Evolutionary conservation across 1,140 invertebrate species (phyloP).

Genomic region (Drosophila pectinifera): DNA sequence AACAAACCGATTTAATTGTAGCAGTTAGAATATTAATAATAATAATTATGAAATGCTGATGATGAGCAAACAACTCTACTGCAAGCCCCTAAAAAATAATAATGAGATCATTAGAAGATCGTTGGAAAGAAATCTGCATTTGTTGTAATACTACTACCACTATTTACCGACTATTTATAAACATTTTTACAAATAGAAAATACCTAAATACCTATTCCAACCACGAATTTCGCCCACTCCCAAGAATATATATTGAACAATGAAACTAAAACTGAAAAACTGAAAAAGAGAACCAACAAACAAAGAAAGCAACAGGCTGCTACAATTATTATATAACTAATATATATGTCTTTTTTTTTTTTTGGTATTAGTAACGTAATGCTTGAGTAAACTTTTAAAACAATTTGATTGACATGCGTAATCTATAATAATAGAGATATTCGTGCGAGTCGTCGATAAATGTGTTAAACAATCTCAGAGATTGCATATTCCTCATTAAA

Average conservation of each 20-base stretch:
- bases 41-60: conserved; percentile 4
- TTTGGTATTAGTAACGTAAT: conserved; percentile 19
- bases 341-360: conserved; percentile 14
- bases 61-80: not conserved
- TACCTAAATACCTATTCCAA: conserved; percentile 32
- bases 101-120: conserved; percentile 8
- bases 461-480: conserved; percentile 70
- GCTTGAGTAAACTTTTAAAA: conserved; percentile 21
- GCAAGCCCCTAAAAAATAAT: conserved; percentile 3
- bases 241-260: conserved; percentile 37
- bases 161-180: conserved; percentile 50
- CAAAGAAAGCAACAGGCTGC: conserved; percentile 34
- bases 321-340: conserved; percentile 32
- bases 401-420: conserved; percentile 49
- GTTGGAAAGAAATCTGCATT: conserved; percentile 53
- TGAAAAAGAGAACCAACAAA: conserved; percentile 19
- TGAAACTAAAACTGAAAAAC: conserved; percentile 25
- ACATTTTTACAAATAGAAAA: conserved; percentile 37
- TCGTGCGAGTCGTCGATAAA: conserved; percentile 34
- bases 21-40: conserved; percentile 18
- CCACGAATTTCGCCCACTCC: conserved; percentile 61
- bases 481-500: conserved; percentile 61
- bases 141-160: conserved; percentile 29
- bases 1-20: conserved; percentile 36
- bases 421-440: conserved; percentile 27